phyloP scores from a whole-genome alignment of 2,888 invertebrate genomes.

The Hypomecis punctinalis region DNA sequence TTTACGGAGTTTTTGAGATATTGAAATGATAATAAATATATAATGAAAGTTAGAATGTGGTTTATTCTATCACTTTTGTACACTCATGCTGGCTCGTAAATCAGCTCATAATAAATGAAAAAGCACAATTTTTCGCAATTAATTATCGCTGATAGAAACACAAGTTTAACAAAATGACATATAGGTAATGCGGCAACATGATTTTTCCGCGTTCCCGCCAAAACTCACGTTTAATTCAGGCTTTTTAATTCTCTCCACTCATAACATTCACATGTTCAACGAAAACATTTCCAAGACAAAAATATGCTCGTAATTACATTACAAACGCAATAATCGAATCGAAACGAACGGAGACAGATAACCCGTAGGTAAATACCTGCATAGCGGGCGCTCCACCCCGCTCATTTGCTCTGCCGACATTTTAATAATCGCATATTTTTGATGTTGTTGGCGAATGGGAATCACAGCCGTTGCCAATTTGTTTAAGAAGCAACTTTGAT shows the following conservation, averaged over 20 bases:
- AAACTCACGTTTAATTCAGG: too few relatives aligned
- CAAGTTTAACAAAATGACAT: too few relatives aligned
- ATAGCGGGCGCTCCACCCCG: conserved; percentile 62
- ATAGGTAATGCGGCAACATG: too few relatives aligned
- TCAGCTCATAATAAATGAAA: too few relatives aligned
- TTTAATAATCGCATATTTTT: conserved; percentile 82
- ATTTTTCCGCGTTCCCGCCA: too few relatives aligned
- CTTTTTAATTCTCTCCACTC: not conserved
- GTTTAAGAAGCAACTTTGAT: not conserved
- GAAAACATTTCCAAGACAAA: conserved; percentile 23
- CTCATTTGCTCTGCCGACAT: conserved; percentile 79
- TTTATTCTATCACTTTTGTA: too few relatives aligned
- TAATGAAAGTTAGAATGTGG: too few relatives aligned
- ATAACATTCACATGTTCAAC: conserved; percentile 11
- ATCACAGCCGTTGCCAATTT: conserved; percentile 28
- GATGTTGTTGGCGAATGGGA: conserved; percentile 47
- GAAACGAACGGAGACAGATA: conserved; percentile 53
- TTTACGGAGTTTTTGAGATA: too few relatives aligned
- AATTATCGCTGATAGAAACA: too few relatives aligned
- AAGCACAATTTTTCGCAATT: too few relatives aligned
- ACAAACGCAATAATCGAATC: conserved; percentile 30
- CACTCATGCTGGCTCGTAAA: too few relatives aligned
- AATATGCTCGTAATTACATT: conserved; percentile 26
- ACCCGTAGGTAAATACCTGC: conserved; percentile 75
- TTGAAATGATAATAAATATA: too few relatives aligned